phyloP scores from a whole-genome alignment of 2,797 vertebrate genomes.

The Onychomys leucogaster region DNA sequence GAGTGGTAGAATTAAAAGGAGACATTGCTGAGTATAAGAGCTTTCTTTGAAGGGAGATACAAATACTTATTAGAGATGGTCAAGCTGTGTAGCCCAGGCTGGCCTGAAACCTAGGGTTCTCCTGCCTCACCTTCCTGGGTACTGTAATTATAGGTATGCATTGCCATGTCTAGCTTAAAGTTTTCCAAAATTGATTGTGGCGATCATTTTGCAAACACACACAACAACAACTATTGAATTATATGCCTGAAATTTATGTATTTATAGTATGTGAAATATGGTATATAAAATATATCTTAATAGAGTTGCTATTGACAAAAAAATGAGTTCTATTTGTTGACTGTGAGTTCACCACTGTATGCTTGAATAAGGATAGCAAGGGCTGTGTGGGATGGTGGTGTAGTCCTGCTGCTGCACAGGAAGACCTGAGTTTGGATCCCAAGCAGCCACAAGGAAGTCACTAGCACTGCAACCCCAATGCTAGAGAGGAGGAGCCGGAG shows the following conservation, averaged over 20 bases:
- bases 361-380: background rate
- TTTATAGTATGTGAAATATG: background rate
- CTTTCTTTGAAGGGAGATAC: constrained; percentile 11
- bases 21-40: background rate
- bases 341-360: background rate
- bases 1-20: background rate
- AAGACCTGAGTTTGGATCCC: background rate
- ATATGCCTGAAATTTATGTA: background rate
- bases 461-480: background rate
- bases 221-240: background rate
- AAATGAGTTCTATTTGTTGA: background rate
- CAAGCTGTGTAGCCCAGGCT: background rate
- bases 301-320: constrained; percentile 3
- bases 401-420: background rate
- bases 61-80: background rate
- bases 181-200: background rate
- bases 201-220: background rate
- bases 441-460: background rate
- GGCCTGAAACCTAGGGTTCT: background rate
- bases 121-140: background rate
- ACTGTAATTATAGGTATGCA: background rate
- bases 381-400: background rate
- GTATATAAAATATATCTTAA: background rate
- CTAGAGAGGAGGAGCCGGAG: background rate
- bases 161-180: background rate